phyloP scores from a whole-genome alignment of 2,113 vertebrate species.

The Platysternon megacephalum region DNA sequence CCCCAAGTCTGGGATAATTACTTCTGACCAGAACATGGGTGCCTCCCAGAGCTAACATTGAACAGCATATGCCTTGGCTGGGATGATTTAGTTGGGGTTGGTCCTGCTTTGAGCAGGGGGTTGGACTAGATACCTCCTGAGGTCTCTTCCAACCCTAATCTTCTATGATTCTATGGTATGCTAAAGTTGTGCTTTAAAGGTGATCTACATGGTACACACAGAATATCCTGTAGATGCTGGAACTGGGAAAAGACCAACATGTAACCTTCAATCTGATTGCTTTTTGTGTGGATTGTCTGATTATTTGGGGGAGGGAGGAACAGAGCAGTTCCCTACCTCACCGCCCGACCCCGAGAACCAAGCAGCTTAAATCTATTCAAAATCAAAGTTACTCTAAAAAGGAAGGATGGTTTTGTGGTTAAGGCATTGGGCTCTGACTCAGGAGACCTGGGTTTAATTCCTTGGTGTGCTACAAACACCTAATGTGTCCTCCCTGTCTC shows the following conservation, averaged over 20 bases:
- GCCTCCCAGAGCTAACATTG: not conserved
- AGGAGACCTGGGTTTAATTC: not conserved
- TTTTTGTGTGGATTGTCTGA: not conserved
- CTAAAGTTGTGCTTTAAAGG: not conserved
- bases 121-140: no score
- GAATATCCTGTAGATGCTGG: not conserved
- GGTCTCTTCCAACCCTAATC: no score
- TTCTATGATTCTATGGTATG: no score
- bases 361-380: not conserved
- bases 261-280: not conserved
- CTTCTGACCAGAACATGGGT: not conserved
- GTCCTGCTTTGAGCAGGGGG: no score
- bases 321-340: not conserved
- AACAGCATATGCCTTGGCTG: not conserved
- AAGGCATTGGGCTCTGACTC: not conserved
- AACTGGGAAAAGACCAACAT: not conserved
- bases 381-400: not conserved
- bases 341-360: no score
- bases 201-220: not conserved
- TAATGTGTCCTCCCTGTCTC: not conserved
- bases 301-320: not conserved
- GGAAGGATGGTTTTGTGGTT: not conserved
- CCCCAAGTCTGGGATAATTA: not conserved
- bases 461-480: not conserved
- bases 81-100: no score